Base-by-base conservation (phyloP, 2,888 invertebrate species). In the Pterostichus niger region DNA sequence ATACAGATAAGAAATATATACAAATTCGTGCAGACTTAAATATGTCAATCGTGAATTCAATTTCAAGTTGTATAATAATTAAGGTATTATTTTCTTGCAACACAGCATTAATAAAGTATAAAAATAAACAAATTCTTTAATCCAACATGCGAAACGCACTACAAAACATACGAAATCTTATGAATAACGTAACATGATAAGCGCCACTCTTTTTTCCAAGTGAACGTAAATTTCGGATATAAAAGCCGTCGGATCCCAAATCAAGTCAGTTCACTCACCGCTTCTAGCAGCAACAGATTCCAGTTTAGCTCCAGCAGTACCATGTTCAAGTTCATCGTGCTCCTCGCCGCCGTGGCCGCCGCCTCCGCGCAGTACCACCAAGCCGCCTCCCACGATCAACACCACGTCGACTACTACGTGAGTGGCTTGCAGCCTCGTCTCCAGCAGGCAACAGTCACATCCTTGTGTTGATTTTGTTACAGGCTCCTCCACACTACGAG, bases 401-500 rank as follows among this genome's bases (percentile, higher is more conserved):
- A 75, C 33, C 52, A 75, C 33, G 52, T 52, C n/a, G 75, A 75
- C 40, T 75, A 75, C 52, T 52, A 75, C 17, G 75, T 75, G 33
- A 75, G 75, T 75, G 6, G 11, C 31, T 40, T 17, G 4, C 33
- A 52, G 7, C 6, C 35, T 33, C n/a, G 6, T 64, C 35, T 33
- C 35, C n/a, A n/a, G 33, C 31, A n/a, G 3, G 24, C 33, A 6
- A 5, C 35, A 33, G 6, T 64, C 35, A 64, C 33, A 24, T 24
- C 24, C 3, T 33, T 64, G 31, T n/a, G 10, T 13, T 64, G 0
- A 33, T 71, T 2, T 24, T 73, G 11, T 24, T 24, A 0, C n/a
- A 81, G 81, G 73, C 81, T 4, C 73, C 71, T 10, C 52, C 81
- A n/a, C 71, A 81, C 49, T 81, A 81, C 44, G 71, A 81, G 46